A percentile compares a stretch with the other conserved stretches of the same genome.
These are phyloP conservation scores for Drosophila bifasciata DNA, from an alignment of 1,140 invertebrate species.

Conservation along the genomic window DNA sequence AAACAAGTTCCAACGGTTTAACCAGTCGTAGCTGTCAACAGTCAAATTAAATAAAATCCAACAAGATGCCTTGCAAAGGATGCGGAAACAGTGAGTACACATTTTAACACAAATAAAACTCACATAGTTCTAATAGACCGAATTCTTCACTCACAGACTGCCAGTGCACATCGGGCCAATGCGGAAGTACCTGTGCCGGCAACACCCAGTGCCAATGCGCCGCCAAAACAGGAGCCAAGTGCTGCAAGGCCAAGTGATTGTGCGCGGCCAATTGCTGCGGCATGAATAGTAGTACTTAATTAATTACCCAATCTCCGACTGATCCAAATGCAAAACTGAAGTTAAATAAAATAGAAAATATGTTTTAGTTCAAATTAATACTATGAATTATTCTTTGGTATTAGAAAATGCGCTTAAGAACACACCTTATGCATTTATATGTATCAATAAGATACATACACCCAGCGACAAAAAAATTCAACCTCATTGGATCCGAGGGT, in stretches of 20 bases:
- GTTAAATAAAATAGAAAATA: slow-evolving; percentile 17
- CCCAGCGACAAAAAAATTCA: too few relatives aligned
- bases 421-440: too few relatives aligned
- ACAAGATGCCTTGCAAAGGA: slow-evolving; percentile 73
- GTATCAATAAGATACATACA: too few relatives aligned
- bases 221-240: slow-evolving; percentile 46
- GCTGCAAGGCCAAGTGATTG: slow-evolving; percentile 62
- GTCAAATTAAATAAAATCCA: slow-evolving; percentile 1
- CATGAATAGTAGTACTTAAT: slow-evolving; percentile 1
- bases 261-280: neutral
- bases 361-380: neutral
- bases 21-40: neutral
- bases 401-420: too few relatives aligned
- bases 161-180: slow-evolving; percentile 67
- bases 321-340: neutral
- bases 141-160: slow-evolving; percentile 40
- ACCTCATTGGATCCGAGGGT: too few relatives aligned
- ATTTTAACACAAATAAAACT: neutral
- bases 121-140: slow-evolving; percentile 3
- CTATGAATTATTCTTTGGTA: too few relatives aligned
- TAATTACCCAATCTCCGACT: slow-evolving; percentile 16
- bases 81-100: slow-evolving; percentile 68
- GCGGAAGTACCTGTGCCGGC: slow-evolving; percentile 60
- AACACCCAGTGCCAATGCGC: slow-evolving; percentile 62
- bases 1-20: slow-evolving; percentile 20